Conservation (phyloP, 2,888 invertebrate genomes). For the Cosmia trapezina region DNA sequence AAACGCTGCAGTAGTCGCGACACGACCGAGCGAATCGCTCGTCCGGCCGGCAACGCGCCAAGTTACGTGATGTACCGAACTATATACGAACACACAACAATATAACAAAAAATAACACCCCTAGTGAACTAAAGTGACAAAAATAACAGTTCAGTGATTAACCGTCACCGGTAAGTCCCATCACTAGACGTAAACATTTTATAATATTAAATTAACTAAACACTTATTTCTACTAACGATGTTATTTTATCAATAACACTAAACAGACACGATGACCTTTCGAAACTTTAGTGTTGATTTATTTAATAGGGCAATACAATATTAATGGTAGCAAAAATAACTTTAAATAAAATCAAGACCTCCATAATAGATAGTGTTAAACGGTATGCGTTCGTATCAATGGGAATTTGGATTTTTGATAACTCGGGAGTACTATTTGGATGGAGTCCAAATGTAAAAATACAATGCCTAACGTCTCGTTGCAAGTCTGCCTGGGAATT, state of each 20-base stretch:
- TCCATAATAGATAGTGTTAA: slow-evolving; percentile 44
- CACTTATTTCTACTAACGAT: slow-evolving; percentile 40
- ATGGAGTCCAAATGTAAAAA: slow-evolving; percentile 88
- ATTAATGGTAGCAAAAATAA: slow-evolving; percentile 53
- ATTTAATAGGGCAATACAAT: slow-evolving; percentile 55
- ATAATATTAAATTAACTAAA: slow-evolving; percentile 27
- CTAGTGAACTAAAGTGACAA: slow-evolving; percentile 61
- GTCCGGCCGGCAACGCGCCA: slow-evolving; percentile 52
- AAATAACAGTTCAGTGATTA: slow-evolving; percentile 54
- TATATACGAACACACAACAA: slow-evolving; percentile 62
- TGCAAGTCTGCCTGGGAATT: slow-evolving; percentile 82
- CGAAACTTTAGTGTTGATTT: slow-evolving; percentile 55
- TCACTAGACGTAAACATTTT: slow-evolving; percentile 19
- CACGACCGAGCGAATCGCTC: slow-evolving; percentile 56
- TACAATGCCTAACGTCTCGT: slow-evolving; percentile 86
- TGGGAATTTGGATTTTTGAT: slow-evolving; percentile 77
- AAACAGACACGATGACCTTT: slow-evolving; percentile 63
- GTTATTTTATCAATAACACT: slow-evolving; percentile 65
- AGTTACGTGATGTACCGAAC: slow-evolving; percentile 63
- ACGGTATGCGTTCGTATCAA: slow-evolving; percentile 63
- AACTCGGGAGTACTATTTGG: slow-evolving; percentile 86
- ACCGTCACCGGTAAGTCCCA: slow-evolving; percentile 55
- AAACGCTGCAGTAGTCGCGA: slow-evolving; percentile 66
- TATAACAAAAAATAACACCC: slow-evolving; percentile 59
- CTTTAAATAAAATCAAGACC: slow-evolving; percentile 37